Evolutionary conservation across 2,797 vertebrate genomes (phyloP), one percentile per base, ranked within the genome.

Genomic region (Anas flavirostris): DNA sequence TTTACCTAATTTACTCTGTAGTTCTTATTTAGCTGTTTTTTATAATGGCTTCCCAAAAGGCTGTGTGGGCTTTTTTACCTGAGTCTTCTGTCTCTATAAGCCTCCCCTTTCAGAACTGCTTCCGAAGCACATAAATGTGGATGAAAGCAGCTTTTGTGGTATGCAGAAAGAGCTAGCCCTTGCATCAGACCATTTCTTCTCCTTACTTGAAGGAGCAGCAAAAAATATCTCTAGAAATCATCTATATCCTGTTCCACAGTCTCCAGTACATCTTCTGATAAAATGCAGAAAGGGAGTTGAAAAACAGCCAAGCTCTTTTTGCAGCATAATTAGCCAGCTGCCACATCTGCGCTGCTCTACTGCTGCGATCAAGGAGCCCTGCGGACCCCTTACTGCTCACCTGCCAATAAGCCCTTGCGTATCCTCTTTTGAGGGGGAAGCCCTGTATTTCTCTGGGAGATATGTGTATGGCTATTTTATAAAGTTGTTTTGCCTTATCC

Each of bases 381-480:
- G 0, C 17, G 48, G 25, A 41, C 23, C 50, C 28, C 7, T 10
- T 0, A 0, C 29, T 44, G 19, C 37, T 88, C 37, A 46, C 58
- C 50, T 46, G 33, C 69, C 12, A 22, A 23, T 17, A 82, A 91
- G 85, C 29, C 37, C 44, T 73, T 19, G 3, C 9, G 2, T 29
- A 18, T 29, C 25, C 13, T 63, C 39, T 31, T 86, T 22, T 18
- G n/a, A 84, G 41, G 37, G 62, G 37, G 8, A 77, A 77, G 21
- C 6, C 31, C 28, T 50, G 3, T 59, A 5, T 64, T 88, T 83
- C 77, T 63, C 18, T 35, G 31, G 28, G 43, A 85, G 11, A n/a
- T 11, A 26, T 37, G 11, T 28, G 10, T 39, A 18, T 41, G 33
- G 11, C 43, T 82, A 18, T 78, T 85, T 91, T 44, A 63, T 16